phyloP scores from a whole-genome alignment of 2,888 invertebrate genomes.

The Embidobia sp. region DNA sequence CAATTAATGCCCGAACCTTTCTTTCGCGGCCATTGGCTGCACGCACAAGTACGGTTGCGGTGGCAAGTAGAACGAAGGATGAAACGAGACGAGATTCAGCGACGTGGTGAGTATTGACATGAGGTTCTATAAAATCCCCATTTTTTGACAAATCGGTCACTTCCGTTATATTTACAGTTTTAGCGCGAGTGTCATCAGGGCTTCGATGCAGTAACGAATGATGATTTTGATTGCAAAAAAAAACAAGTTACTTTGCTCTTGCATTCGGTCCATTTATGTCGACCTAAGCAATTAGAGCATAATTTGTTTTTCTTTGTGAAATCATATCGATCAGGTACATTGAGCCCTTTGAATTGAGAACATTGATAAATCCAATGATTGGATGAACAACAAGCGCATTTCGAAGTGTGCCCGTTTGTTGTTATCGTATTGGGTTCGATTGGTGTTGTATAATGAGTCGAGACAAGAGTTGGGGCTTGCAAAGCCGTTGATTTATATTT shows the following conservation, averaged over 20 bases:
- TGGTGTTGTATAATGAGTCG: too few relatives aligned
- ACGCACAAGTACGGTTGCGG: slow-evolving; percentile 45
- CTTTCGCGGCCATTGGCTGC: background rate
- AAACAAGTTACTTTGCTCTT: background rate
- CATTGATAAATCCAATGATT: background rate
- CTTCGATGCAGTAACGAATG: slow-evolving; percentile 1
- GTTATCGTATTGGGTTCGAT: too few relatives aligned
- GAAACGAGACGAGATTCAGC: background rate
- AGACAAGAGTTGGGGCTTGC: too few relatives aligned
- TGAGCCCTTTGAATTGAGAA: slow-evolving; percentile 1
- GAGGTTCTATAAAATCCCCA: too few relatives aligned
- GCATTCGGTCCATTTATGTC: slow-evolving; percentile 2
- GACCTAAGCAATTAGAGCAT: slow-evolving; percentile 13
- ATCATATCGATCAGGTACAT: background rate
- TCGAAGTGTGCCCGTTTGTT: too few relatives aligned
- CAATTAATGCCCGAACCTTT: slow-evolving; percentile 8
- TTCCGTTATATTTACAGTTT: too few relatives aligned
- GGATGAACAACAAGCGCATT: background rate
- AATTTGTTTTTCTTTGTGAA: background rate
- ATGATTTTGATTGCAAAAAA: slow-evolving; percentile 1
- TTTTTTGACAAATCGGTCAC: too few relatives aligned
- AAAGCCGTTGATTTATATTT: too few relatives aligned
- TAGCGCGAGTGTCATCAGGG: too few relatives aligned
- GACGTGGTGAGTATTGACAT: background rate
- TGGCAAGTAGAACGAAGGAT: slow-evolving; percentile 43